Percentiles rank a stretch among this genome's conserved stretches.
These are phyloP conservation scores for Caradrina clavipalpis DNA, from an alignment of 2,888 invertebrate species.

Conservation along the genomic window DNA sequence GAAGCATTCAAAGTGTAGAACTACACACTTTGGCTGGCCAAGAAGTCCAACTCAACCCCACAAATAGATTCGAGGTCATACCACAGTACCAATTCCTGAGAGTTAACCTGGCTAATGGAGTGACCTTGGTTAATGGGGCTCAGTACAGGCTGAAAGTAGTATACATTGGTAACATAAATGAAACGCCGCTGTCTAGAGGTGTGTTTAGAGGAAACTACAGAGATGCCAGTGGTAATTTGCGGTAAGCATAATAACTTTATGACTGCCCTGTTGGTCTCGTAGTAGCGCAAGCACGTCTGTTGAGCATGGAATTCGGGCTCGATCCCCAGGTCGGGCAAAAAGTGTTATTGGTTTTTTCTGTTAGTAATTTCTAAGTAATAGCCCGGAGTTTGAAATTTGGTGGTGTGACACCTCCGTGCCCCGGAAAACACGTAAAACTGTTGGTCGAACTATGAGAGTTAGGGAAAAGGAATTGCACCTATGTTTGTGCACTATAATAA, in stretches of 20 bases:
- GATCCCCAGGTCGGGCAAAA: no score
- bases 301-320: no score
- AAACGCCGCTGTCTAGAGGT: constrained; percentile 84
- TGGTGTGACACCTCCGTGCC: no score
- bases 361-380: no score
- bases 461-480: no score
- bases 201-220: constrained; percentile 84
- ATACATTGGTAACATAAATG: constrained; percentile 86
- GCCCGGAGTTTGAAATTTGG: no score
- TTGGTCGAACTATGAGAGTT: no score
- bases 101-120: constrained; percentile 77
- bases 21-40: constrained; percentile 63
- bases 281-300: no score
- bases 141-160: constrained; percentile 73
- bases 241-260: constrained; percentile 71
- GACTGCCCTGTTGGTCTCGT: no score
- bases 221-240: constrained; percentile 72
- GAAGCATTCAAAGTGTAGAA: constrained; percentile 70
- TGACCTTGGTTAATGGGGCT: constrained; percentile 69
- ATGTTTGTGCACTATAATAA: no score
- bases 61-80: constrained; percentile 73
- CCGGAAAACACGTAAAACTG: no score
- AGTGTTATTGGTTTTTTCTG: no score
- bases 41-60: constrained; percentile 57
- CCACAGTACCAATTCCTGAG: constrained; percentile 78